Evolutionary conservation across 2,888 invertebrate genomes (phyloP), one percentile per base, ranked within the genome.

Genomic region (Ellobium chinense): DNA sequence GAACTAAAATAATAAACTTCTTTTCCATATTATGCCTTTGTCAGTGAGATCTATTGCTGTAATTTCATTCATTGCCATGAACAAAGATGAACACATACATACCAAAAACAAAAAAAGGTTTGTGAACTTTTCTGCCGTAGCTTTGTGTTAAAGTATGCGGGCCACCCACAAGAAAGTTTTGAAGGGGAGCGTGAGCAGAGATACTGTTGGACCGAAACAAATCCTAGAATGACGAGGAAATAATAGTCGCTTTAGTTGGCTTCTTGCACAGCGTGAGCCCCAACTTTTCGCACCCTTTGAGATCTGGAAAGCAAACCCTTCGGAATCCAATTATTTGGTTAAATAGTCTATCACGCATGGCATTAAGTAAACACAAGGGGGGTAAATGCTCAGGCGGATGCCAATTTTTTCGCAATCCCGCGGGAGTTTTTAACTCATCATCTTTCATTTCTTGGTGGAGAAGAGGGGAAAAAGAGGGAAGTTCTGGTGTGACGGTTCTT

Each of bases 291-390:
- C 70, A 58, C 70, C 54, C 70, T 21, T 24, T 9, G 54, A 72
- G 58, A 58, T 31, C 34, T 24, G 14, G 36, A 72, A 72, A 58
- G 36, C 56, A 72, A n/a, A 56, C 54, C 34, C 58, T 4, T 14
- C n/a, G 24, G 24, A 58, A 72, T 34, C 58, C 70, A 72, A 58
- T 72, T 36, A 72, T 72, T 72, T 27, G 21, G 34, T 18, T 29
- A 65, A 65, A 65, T 58, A 56, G 70, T 72, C 70, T 58, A 46
- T 56, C 58, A 72, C 0, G 70, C 70, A 34, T 34, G 12, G 58
- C 36, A 58, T 34, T 24, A 58, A 56, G 70, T 72, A 72, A 72
- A 72, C 70, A 72, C n/a, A 56, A n/a, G 1, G 58, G n/a, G 27
- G 24, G n/a, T 69, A 56, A 34, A 46, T 56, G 70, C 70, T 58